Conservation (phyloP, 35 echinoderm and acorn worm genomes). For the Eucidaris tribuloides region DNA sequence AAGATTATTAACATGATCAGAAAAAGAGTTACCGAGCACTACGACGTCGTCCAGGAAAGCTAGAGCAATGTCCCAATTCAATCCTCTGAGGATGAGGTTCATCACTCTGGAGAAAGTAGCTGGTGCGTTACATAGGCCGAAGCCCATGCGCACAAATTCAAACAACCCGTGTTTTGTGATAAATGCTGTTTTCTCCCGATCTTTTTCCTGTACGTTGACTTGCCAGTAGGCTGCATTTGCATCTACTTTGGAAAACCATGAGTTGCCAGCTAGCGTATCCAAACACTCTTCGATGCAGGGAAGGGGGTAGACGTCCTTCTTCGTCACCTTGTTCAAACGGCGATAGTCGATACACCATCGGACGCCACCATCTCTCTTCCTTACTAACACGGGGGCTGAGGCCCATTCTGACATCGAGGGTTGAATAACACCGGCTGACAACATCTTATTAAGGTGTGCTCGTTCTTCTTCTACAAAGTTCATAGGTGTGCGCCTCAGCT, state of each 20-base stretch:
- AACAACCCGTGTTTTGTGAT: constrained; percentile 12
- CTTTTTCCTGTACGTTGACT: not conserved
- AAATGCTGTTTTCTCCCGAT: constrained; percentile 45
- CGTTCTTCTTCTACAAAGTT: constrained; percentile 44
- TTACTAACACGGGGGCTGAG: no score
- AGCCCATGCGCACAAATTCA: constrained; percentile 50
- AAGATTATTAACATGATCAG: constrained; percentile 11
- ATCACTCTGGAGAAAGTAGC: constrained; percentile 37
- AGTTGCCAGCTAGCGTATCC: constrained; percentile 15
- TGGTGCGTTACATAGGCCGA: constrained; percentile 49
- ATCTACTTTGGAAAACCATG: constrained; percentile 48
- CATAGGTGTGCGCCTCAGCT: constrained; percentile 40
- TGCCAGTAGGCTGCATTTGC: constrained; percentile 22
- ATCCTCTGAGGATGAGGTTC: no score
- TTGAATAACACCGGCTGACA: constrained; percentile 54
- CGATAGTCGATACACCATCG: constrained; percentile 53
- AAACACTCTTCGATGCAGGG: constrained; percentile 60
- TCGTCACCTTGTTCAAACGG: constrained; percentile 18
- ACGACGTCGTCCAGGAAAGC: constrained; percentile 41
- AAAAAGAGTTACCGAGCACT: not conserved
- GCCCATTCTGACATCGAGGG: constrained; percentile 61
- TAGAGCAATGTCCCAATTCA: not conserved
- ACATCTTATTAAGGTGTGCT: constrained; percentile 43
- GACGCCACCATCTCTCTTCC: constrained; percentile 47
- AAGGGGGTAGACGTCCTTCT: constrained; percentile 37